These are phyloP conservation scores for Coptodon bakossiorum DNA, from an alignment of 2,113 vertebrate species.

Conservation along the genomic window DNA sequence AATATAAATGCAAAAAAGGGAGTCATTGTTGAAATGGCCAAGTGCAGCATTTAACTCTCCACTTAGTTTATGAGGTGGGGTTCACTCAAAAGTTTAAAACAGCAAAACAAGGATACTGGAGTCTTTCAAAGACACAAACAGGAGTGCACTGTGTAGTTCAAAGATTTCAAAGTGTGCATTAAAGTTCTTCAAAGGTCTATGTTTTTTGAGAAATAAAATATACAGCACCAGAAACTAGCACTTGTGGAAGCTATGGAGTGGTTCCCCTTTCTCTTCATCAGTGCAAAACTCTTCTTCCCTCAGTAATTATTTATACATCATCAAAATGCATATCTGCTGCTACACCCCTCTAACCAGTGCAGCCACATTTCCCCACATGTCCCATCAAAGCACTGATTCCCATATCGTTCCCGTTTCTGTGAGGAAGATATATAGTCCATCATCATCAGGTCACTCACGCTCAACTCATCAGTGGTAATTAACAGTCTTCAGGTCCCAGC, in stretches of 20 bases:
- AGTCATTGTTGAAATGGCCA: conserved; percentile 48
- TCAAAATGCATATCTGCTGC: not conserved
- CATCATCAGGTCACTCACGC: conserved; percentile 41
- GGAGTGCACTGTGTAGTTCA: not conserved
- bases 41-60: conserved; percentile 5
- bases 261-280: not conserved
- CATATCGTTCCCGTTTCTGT: not conserved
- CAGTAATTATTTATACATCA: conserved; percentile 3
- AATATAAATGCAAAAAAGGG: conserved; percentile 49
- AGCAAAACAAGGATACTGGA: conserved; percentile 6
- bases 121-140: conserved; percentile 18
- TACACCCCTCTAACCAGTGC: not conserved
- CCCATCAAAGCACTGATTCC: not conserved
- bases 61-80: conserved; percentile 8
- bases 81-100: conserved; percentile 29
- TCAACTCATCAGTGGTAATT: conserved; percentile 59
- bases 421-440: not conserved
- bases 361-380: not conserved
- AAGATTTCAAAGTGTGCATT: not conserved
- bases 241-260: not conserved
- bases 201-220: not conserved
- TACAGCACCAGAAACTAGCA: not conserved
- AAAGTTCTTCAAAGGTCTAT: not conserved
- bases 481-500: conserved; percentile 31
- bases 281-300: not conserved